Conservation (phyloP, 2,113 vertebrate genomes). For the Caranx ignobilis region DNA sequence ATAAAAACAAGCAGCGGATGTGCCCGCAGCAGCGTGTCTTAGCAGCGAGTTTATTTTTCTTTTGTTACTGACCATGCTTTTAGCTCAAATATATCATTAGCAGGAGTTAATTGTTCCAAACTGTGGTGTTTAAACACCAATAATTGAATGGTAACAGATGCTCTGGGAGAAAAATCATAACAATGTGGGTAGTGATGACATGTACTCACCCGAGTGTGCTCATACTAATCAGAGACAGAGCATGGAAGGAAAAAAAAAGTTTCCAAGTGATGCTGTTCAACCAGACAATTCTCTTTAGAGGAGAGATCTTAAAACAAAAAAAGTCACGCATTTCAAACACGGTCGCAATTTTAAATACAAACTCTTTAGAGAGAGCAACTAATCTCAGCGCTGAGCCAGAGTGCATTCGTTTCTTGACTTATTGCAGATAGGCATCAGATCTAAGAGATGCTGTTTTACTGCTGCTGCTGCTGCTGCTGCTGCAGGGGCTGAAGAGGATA, state of each 20-base stretch:
- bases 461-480: conserved; percentile 19
- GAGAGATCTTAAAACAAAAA: neutral
- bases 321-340: neutral
- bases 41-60: neutral
- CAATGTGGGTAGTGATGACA: too few species aligned
- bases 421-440: conserved; percentile 37
- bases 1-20: neutral
- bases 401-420: conserved; percentile 26
- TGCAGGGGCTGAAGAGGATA: conserved; percentile 34
- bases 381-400: conserved; percentile 10
- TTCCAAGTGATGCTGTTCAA: neutral
- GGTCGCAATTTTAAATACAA: neutral
- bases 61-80: neutral
- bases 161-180: too few species aligned
- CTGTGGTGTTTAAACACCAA: neutral
- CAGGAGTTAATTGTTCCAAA: neutral
- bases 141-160: too few species aligned
- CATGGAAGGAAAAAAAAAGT: too few species aligned
- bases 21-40: neutral
- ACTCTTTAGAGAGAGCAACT: neutral
- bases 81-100: neutral
- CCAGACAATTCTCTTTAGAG: neutral
- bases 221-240: too few species aligned
- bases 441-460: conserved; percentile 46
- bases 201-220: too few species aligned